Conservation (phyloP, 2,888 invertebrate species). For the Gymnocheta viridis region DNA sequence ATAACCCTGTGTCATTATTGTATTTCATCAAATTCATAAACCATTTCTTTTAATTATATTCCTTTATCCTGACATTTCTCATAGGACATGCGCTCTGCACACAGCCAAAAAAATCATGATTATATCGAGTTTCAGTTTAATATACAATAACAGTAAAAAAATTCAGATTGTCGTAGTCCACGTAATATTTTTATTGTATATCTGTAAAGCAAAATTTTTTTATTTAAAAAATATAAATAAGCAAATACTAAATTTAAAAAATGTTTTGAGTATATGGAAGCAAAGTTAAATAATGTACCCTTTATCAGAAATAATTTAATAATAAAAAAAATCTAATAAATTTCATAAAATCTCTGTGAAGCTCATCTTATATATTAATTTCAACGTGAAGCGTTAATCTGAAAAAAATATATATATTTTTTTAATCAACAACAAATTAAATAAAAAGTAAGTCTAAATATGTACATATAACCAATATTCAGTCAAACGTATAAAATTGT, state of each 20-base stretch:
- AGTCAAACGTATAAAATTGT: neutral
- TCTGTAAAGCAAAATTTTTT: constrained; percentile 49
- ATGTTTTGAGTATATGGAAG: constrained; percentile 26
- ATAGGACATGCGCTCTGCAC: constrained; percentile 45
- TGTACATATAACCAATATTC: neutral
- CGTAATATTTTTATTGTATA: constrained; percentile 65
- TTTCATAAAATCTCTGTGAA: constrained; percentile 1
- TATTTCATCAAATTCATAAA: neutral
- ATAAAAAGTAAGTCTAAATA: constrained; percentile 22
- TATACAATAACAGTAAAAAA: constrained; percentile 59
- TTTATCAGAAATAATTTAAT: constrained; percentile 18
- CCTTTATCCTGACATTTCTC: constrained; percentile 43
- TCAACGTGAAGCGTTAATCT: neutral
- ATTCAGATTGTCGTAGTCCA: constrained; percentile 67
- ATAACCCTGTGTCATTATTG: neutral
- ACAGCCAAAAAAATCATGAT: constrained; percentile 33
- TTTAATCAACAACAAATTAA: neutral
- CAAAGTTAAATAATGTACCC: constrained; percentile 22
- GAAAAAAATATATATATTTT: neutral
- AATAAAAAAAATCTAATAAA: neutral
- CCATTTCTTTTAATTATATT: neutral
- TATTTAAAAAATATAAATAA: constrained; percentile 21
- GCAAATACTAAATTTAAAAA: neutral
- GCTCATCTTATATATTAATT: neutral
- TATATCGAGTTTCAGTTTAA: constrained; percentile 26